Percentiles rank a stretch among this genome's conserved stretches.
Conservation (phyloP, 2,888 invertebrate genomes). For the Abrostola tripartita region DNA sequence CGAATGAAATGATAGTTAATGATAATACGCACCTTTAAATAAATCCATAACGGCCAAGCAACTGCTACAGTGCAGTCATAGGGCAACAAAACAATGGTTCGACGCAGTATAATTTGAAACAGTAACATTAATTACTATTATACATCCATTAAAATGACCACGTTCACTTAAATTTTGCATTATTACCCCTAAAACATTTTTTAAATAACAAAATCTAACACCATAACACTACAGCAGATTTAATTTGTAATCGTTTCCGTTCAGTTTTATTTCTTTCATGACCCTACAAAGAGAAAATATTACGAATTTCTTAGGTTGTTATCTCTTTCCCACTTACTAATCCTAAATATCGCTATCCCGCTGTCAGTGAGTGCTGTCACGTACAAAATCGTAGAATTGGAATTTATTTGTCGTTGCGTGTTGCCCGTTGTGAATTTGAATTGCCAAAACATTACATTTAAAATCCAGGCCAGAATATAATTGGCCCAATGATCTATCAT, state of each 20-base stretch:
- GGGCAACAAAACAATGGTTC: conserved; percentile 44
- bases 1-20: not conserved
- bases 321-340: conserved; percentile 18
- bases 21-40: conserved; percentile 49
- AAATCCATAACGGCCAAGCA: conserved; percentile 49
- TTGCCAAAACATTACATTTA: too few relatives aligned
- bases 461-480: too few relatives aligned
- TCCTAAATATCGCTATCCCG: conserved; percentile 6
- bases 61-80: conserved; percentile 24
- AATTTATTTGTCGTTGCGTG: not conserved
- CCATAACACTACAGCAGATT: conserved; percentile 16
- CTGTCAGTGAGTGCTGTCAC: conserved; percentile 4
- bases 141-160: conserved; percentile 8
- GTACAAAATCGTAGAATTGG: not conserved
- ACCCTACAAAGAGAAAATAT: conserved; percentile 27
- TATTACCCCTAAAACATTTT: conserved; percentile 11
- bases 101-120: conserved; percentile 36
- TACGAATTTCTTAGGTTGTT: conserved; percentile 30
- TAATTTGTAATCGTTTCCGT: conserved; percentile 43
- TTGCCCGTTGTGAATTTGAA: not conserved
- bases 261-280: conserved; percentile 26
- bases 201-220: conserved; percentile 17
- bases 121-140: conserved; percentile 38
- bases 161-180: conserved; percentile 22
- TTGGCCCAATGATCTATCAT: too few relatives aligned